A percentile compares a stretch with the other conserved stretches of the same genome.
Conservation (phyloP, 2,888 invertebrate species). For the Chymomyza amoena region DNA sequence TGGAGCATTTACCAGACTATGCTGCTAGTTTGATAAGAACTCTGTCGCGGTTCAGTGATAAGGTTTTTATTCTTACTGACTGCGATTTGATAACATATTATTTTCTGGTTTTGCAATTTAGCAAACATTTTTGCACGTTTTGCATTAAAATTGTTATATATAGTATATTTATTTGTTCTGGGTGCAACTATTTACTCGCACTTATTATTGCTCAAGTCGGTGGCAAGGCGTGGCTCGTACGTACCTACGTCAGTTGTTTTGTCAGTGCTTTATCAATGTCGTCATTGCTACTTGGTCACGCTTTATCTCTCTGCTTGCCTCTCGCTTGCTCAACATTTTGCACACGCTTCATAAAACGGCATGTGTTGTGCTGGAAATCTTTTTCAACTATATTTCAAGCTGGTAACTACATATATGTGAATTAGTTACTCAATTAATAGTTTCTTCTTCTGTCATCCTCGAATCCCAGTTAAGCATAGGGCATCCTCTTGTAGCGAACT, state of each 20-base stretch:
- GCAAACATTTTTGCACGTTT: not conserved
- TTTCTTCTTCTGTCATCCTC: no score
- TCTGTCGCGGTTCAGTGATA: not conserved
- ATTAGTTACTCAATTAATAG: no score
- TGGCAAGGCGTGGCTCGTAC: not conserved
- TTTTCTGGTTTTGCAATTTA: not conserved
- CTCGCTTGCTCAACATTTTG: not conserved
- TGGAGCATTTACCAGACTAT: no score
- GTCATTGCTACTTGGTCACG: constrained; percentile 3
- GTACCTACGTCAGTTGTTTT: not conserved
- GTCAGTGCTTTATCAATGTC: constrained; percentile 2
- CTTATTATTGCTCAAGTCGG: not conserved
- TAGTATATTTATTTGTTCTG: not conserved
- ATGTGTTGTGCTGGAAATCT: not conserved
- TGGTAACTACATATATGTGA: no score
- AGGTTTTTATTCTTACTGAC: not conserved
- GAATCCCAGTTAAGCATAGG: no score
- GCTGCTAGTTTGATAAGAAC: not conserved
- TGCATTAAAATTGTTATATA: not conserved
- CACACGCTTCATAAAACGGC: not conserved
- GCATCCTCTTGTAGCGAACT: no score
- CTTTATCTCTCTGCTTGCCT: not conserved
- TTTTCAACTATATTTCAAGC: no score
- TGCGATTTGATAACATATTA: not conserved
- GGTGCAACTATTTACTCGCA: not conserved